phyloP scores from a whole-genome alignment of 2,888 invertebrate species.

The Metopia argyrocephala region DNA sequence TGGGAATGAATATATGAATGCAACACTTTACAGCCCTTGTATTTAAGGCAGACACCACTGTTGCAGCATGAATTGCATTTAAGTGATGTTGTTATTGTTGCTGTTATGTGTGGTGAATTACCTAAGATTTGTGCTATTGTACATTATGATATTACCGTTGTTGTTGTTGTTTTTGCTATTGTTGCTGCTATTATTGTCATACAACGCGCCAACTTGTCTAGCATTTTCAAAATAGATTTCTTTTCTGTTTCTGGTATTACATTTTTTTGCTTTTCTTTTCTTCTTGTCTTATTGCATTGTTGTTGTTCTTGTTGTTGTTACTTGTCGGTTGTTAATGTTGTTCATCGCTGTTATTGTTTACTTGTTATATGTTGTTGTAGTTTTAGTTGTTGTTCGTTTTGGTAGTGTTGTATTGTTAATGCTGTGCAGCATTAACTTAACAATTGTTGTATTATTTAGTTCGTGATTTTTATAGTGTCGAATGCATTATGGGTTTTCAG shows the following conservation, averaged over 20 bases:
- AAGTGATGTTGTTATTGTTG: constrained; percentile 31
- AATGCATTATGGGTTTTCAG: constrained; percentile 59
- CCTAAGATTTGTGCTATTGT: constrained; percentile 58
- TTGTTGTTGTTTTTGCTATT: constrained; percentile 32
- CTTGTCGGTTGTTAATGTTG: constrained; percentile 43
- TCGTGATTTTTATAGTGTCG: constrained; percentile 63
- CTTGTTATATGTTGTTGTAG: constrained; percentile 22
- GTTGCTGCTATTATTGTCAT: constrained; percentile 37
- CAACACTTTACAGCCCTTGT: constrained; percentile 56
- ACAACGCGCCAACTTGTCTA: constrained; percentile 74
- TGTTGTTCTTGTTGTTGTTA: constrained; percentile 33
- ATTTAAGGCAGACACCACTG: constrained; percentile 9
- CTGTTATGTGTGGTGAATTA: constrained; percentile 54
- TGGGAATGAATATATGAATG: constrained; percentile 41
- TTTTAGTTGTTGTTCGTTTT: constrained; percentile 6
- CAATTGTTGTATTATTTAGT: constrained; percentile 22
- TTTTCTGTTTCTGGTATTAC: not conserved
- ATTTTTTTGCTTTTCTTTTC: not conserved
- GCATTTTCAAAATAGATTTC: constrained; percentile 50
- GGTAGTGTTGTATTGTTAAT: constrained; percentile 39
- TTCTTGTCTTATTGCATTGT: constrained; percentile 5
- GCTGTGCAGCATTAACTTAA: constrained; percentile 39
- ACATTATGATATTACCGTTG: constrained; percentile 30
- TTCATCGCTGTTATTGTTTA: constrained; percentile 45
- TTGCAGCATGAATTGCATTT: constrained; percentile 28